phyloP scores from a whole-genome alignment of 2,797 vertebrate genomes.

The Eutrigla gurnardus region DNA sequence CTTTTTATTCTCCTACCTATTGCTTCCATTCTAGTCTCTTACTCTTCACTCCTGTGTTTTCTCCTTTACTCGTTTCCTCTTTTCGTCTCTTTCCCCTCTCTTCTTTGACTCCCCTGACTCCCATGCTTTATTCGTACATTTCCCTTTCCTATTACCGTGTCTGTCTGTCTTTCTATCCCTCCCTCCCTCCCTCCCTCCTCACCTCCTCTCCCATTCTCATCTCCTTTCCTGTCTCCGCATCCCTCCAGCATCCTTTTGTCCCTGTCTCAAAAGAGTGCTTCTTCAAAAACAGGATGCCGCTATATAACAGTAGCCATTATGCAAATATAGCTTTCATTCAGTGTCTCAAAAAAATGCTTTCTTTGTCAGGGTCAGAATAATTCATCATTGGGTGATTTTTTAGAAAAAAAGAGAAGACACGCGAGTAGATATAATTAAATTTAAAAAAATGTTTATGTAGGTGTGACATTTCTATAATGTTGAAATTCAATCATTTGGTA shows the following conservation, averaged over 20 bases:
- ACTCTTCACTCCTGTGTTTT: slow-evolving; percentile 9
- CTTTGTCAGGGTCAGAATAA: slow-evolving; percentile 54
- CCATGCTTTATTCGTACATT: slow-evolving; percentile 23
- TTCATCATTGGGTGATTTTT: slow-evolving; percentile 35
- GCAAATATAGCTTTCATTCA: slow-evolving; percentile 63
- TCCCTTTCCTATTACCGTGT: not conserved
- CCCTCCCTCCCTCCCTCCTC: not conserved
- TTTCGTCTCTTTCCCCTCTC: slow-evolving; percentile 1
- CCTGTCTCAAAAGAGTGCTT: slow-evolving; percentile 53
- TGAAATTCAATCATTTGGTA: slow-evolving; percentile 15
- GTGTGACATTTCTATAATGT: slow-evolving; percentile 15
- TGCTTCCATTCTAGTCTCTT: slow-evolving; percentile 2
- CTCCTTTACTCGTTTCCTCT: slow-evolving; percentile 11
- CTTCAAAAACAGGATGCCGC: slow-evolving; percentile 57
- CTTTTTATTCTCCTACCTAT: not conserved
- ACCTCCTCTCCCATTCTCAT: not conserved
- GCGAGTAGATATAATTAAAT: not conserved
- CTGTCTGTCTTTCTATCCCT: not conserved
- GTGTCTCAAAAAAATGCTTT: slow-evolving; percentile 40
- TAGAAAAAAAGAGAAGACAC: slow-evolving; percentile 17
- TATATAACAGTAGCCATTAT: slow-evolving; percentile 55
- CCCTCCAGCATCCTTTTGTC: slow-evolving; percentile 37
- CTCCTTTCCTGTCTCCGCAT: slow-evolving; percentile 20
- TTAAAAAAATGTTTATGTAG: not conserved
- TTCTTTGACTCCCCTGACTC: not conserved